Conservation (phyloP, 1,140 invertebrate species). For the Eufriesea mexicana region DNA sequence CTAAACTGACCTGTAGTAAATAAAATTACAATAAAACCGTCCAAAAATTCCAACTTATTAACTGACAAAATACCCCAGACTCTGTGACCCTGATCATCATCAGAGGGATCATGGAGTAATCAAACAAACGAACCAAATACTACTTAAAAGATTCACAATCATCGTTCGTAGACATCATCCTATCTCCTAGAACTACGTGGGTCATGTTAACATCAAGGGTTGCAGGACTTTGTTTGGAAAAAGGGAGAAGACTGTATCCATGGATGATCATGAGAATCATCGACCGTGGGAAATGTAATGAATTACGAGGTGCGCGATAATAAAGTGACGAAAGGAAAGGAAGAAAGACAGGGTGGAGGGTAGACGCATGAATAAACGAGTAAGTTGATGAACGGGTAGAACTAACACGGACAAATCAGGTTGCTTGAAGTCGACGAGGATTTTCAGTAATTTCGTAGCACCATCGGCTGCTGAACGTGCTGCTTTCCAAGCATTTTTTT, state of each 20-base stretch:
- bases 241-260: neutral
- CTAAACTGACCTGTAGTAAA: no score
- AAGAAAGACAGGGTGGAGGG: neutral
- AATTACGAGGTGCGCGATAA: constrained; percentile 34
- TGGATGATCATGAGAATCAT: no score
- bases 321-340: constrained; percentile 14
- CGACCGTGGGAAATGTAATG: constrained; percentile 47
- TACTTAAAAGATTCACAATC: no score
- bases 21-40: no score
- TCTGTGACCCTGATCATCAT: no score
- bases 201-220: constrained; percentile 1
- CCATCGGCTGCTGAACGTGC: constrained; percentile 52
- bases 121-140: no score
- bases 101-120: no score
- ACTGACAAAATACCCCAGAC: no score
- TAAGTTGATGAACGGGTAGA: constrained; percentile 50
- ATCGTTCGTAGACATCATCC: no score
- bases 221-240: constrained; percentile 4
- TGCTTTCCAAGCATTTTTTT: constrained; percentile 51
- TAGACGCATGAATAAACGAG: constrained; percentile 49
- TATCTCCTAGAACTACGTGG: neutral
- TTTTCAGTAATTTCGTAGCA: constrained; percentile 64
- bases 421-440: constrained; percentile 59
- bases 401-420: constrained; percentile 56
- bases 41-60: no score